Base-by-base conservation (phyloP, 2,888 invertebrate species). In the Nysson spinosus region DNA sequence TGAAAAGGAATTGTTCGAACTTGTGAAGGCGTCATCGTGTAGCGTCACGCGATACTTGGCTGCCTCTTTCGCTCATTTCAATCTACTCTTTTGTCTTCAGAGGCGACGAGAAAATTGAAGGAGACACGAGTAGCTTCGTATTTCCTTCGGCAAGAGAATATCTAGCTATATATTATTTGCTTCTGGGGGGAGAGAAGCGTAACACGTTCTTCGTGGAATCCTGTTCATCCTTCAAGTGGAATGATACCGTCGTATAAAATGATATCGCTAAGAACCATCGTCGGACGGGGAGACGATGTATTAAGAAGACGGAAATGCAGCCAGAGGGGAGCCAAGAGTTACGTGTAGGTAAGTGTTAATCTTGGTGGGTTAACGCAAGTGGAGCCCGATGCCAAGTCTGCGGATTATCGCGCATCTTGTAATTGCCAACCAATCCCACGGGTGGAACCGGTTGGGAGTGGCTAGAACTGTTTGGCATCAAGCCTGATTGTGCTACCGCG, bases 341-440 rank as follows among this genome's bases (percentile, higher is more conserved):
- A 83, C 80, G 79, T 81, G 81, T 81, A 82, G 81, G 81, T 85
- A 85, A 85, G 86, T 85, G 86, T 85, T 86, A 86, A 86, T 86
- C 86, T 86, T 81, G 84, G 81, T 82, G 84, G 84, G 83, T 85
- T 85, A 84, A 83, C 82, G 82, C 82, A 82, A 83, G 83, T 77
- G 75, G 81, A 78, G 79, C 73, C 81, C 75, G 81, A 78, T 85
- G 85, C 86, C 86, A 86, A 86, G 85, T 85, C 85, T 85, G 84
- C 81, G 85, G 86, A 86, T 86, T 86, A 86, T 86, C 86, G 84
- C 85, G 84, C 84, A 86, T 86, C 85, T 86, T 85, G 86, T 86
- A 86, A 86, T 86, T 86, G 85, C 86, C 86, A 86, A 85, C 85
- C 86, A 86, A 86, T 85, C 84, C 85, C 83, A 79, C 77, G 80